Conservation (phyloP, 2,113 vertebrate genomes). For the Mystacornis crossleyi region DNA sequence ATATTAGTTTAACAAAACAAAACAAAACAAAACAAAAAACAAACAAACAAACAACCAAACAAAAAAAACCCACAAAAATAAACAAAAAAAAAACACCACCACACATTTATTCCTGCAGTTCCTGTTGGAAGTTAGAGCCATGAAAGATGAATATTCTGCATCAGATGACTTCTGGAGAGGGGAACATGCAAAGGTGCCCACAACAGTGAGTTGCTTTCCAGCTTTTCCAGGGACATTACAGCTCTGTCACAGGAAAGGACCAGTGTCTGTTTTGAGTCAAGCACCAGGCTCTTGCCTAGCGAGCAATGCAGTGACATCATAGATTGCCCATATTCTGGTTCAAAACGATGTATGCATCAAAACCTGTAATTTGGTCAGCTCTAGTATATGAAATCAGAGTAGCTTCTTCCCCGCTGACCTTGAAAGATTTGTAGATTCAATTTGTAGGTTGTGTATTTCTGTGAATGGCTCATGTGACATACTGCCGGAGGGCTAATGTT, state of each 20-base stretch:
- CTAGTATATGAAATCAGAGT: neutral
- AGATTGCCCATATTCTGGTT: neutral
- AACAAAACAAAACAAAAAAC: too few species aligned
- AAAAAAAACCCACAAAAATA: too few species aligned
- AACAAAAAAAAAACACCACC: too few species aligned
- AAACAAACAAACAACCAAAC: too few species aligned
- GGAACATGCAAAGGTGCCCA: neutral
- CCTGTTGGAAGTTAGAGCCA: neutral
- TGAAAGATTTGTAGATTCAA: neutral
- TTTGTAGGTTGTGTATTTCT: neutral
- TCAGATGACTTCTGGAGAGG: neutral
- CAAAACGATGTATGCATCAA: accelerated
- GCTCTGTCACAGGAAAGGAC: neutral
- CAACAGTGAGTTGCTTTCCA: neutral
- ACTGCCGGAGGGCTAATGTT: neutral
- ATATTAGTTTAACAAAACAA: neutral
- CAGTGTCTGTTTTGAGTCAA: neutral
- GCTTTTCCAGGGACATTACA: too few species aligned
- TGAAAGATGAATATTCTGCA: neutral
- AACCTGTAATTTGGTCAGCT: neutral
- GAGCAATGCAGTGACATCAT: too few species aligned
- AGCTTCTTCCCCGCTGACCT: neutral
- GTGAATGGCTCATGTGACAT: accelerated
- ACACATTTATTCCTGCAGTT: neutral
- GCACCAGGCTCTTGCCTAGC: neutral